A percentile compares a stretch with the other conserved stretches of the same genome.
Conservation (phyloP, 2,888 invertebrate species). For the Drosophila affinis region DNA sequence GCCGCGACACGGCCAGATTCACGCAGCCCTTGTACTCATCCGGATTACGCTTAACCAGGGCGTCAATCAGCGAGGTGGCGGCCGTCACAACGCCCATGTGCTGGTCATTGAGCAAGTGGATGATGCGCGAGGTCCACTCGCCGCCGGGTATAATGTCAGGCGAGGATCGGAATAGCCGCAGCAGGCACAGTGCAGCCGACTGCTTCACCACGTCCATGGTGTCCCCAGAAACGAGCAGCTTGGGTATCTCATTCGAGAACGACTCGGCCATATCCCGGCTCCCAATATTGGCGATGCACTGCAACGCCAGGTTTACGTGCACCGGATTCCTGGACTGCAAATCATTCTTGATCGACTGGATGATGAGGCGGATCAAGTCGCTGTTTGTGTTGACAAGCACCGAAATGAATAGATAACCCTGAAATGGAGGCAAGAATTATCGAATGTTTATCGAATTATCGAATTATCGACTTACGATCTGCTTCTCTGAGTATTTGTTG, state of each 20-base stretch:
- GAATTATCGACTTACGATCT: constrained; percentile 93
- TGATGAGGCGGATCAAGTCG: constrained; percentile 99
- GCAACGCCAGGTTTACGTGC: constrained; percentile 98
- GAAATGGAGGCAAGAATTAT: constrained; percentile 69
- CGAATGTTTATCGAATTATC: too few relatives aligned
- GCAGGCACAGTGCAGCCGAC: constrained; percentile 97
- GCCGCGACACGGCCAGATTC: constrained; percentile 97
- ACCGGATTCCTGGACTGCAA: constrained; percentile 97
- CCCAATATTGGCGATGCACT: constrained; percentile 99
- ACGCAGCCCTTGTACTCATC: constrained; percentile 99
- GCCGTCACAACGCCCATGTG: constrained; percentile 99
- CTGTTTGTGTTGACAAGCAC: constrained; percentile 99
- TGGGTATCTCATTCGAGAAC: constrained; percentile 98
- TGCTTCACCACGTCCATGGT: constrained; percentile 99
- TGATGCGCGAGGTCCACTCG: constrained; percentile 99
- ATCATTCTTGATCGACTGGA: constrained; percentile 99
- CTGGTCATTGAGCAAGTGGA: constrained; percentile 98
- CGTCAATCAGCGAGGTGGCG: constrained; percentile 98
- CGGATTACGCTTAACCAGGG: constrained; percentile 98
- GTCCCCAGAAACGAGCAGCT: constrained; percentile 98
- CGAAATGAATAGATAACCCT: constrained; percentile 99
- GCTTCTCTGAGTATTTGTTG: constrained; percentile 99
- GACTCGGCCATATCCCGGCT: constrained; percentile 99
- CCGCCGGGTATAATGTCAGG: constrained; percentile 98
- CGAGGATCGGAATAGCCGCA: constrained; percentile 96